These are phyloP conservation scores for Ciconia maguari DNA, from an alignment of 2,113 vertebrate genomes.

Conservation along the genomic window DNA sequence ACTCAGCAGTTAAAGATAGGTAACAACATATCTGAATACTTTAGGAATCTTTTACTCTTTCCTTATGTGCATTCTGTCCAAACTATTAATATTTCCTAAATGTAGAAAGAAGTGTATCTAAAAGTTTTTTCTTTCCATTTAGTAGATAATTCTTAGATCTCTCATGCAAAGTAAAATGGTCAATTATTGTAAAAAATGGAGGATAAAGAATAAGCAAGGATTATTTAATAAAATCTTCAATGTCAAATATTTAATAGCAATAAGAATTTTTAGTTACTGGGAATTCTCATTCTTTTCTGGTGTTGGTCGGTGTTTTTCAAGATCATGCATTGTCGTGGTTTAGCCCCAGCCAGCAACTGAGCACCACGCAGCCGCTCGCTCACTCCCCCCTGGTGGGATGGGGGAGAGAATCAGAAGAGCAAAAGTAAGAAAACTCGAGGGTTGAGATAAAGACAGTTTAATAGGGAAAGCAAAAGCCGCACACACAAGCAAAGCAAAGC, in stretches of 20 bases:
- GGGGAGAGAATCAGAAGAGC: too few relatives aligned
- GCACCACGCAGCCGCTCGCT: too few relatives aligned
- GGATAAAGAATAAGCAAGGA: neutral
- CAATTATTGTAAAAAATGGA: neutral
- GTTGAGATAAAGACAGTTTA: too few relatives aligned
- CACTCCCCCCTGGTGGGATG: too few relatives aligned
- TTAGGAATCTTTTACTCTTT: neutral
- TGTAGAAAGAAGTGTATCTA: neutral
- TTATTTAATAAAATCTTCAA: neutral
- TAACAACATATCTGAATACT: neutral
- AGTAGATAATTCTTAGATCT: neutral
- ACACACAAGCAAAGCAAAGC: too few relatives aligned
- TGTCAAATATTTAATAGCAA: neutral
- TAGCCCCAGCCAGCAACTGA: too few relatives aligned
- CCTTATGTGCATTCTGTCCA: neutral
- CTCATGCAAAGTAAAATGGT: neutral
- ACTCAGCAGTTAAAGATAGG: neutral
- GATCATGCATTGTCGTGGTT: neutral
- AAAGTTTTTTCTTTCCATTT: neutral
- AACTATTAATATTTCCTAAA: neutral
- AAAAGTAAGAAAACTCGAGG: too few relatives aligned
- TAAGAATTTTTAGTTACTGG: neutral
- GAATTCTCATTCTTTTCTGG: neutral
- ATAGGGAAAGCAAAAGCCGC: too few relatives aligned
- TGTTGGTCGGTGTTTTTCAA: neutral